A percentile compares a stretch with the other conserved stretches of the same genome.
Evolutionary conservation across 2,113 vertebrate genomes (phyloP).

Genomic region (Colistium nudipinnis): DNA sequence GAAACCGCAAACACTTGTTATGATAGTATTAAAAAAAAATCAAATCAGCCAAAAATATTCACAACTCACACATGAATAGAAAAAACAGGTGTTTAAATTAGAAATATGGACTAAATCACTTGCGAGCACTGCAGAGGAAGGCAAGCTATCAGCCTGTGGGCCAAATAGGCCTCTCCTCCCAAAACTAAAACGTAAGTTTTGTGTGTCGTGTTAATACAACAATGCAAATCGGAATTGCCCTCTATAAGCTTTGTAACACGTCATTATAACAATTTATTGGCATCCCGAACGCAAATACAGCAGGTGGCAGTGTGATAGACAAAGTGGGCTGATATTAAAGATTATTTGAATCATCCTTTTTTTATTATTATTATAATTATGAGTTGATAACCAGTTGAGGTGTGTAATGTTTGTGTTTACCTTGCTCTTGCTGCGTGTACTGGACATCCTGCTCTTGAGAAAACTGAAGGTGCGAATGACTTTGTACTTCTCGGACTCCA

Average conservation of each 20-base stretch:
- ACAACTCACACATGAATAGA: too few species aligned
- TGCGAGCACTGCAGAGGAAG: not conserved
- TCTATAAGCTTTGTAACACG: too few species aligned
- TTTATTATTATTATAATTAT: too few species aligned
- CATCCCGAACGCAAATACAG: not conserved
- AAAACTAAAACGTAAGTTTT: not conserved
- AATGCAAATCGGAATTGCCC: not conserved
- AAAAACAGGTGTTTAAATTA: too few species aligned
- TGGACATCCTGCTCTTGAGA: slow-evolving; percentile 95
- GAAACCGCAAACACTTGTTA: too few species aligned
- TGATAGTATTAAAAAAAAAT: too few species aligned
- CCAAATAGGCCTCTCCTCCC: not conserved
- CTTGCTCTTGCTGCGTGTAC: slow-evolving; percentile 91
- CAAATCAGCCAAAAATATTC: too few species aligned
- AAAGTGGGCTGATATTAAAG: not conserved
- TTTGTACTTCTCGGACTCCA: slow-evolving; percentile 93
- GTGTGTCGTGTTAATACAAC: not conserved
- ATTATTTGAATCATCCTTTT: too few species aligned
- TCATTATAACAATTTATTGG: too few species aligned
- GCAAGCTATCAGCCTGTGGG: not conserved
- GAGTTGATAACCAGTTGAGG: too few species aligned
- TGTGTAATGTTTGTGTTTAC: slow-evolving; percentile 51
- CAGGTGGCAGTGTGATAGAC: not conserved
- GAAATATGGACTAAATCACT: not conserved
- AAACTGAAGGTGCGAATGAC: slow-evolving; percentile 97